phyloP scores from a whole-genome alignment of 2,113 vertebrate species.

The Lipophrys pholis region DNA sequence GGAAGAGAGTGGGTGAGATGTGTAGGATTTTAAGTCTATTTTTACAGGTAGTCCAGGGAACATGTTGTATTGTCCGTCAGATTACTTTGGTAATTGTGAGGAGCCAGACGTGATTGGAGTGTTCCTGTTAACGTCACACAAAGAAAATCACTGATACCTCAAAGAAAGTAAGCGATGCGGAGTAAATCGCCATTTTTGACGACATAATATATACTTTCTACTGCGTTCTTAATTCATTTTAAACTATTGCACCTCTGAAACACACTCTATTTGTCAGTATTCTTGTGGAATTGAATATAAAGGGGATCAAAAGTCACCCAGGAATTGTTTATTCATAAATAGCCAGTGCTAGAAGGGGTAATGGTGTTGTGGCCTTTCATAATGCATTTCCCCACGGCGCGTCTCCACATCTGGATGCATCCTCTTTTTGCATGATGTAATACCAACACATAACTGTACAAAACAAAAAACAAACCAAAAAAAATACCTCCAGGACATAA shows the following conservation, averaged over 20 bases:
- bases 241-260: neutral
- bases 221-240: neutral
- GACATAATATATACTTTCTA: neutral
- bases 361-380: conserved; percentile 2
- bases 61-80: neutral
- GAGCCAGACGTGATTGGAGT: neutral
- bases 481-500: neutral
- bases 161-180: neutral
- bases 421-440: neutral
- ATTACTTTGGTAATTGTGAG: neutral
- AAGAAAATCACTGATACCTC: too few relatives aligned
- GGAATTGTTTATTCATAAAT: conserved; percentile 16
- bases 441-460: neutral
- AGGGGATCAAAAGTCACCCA: conserved; percentile 14
- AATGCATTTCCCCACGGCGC: conserved; percentile 1
- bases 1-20: conserved; percentile 10
- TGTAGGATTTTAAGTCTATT: conserved; percentile 29
- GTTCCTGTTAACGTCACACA: neutral
- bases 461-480: neutral
- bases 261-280: conserved; percentile 18
- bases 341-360: neutral
- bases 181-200: neutral
- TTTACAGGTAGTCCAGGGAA: conserved; percentile 12
- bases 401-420: neutral
- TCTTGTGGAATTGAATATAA: conserved; percentile 2